Base-by-base conservation (phyloP, 1,140 invertebrate genomes). In the Micrasema longulum region DNA sequence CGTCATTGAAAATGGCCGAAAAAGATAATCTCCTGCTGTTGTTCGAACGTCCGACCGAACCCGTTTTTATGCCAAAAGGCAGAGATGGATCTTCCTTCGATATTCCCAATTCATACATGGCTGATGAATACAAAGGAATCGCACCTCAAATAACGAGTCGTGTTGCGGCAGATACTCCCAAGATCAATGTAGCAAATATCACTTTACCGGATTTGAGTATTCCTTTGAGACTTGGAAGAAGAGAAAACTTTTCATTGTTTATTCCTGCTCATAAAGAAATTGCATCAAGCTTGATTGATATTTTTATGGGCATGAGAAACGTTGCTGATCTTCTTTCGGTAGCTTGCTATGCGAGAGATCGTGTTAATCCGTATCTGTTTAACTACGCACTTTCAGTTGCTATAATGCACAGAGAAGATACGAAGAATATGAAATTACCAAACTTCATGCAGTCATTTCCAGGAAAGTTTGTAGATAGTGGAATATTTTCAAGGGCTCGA, bases 321-420 rank as follows among this genome's bases (percentile, higher is more conserved):
- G 80, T 90, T n/a, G 90, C 92, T 1, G 92, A 93, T 66, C 86
- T 94, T 26, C 78, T 89, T 66, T 91, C 92, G 0, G 81, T 90
- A 9, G 87, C 89, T 4, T 88, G 90, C 2, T 94, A 90, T 77
- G 89, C 89, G 65, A 88, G 92, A 47, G 89, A 93, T 77, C 87
- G 91, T 16, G 79, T 93, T 20, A 94, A 94, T 80, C 90, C 92
- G 0, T 90, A 91, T 77, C 80, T 94, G 81, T 94, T 93, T 82
- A 90, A 92, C 79, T 94, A 94, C 77, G 89, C 90, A 2, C 77
- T 92, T 0, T 92, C 91, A 0, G 92, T 94, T 16, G 91, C 91
- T 0, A 82, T 93, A 23, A 77, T 93, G 45, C 91, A 94, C 85
- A 89, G 84, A 20, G 82, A 86, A 0, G 93, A 94, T 76, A 93